phyloP scores from a whole-genome alignment of 1,140 invertebrate genomes.

The Zeugodacus cucurbitae region DNA sequence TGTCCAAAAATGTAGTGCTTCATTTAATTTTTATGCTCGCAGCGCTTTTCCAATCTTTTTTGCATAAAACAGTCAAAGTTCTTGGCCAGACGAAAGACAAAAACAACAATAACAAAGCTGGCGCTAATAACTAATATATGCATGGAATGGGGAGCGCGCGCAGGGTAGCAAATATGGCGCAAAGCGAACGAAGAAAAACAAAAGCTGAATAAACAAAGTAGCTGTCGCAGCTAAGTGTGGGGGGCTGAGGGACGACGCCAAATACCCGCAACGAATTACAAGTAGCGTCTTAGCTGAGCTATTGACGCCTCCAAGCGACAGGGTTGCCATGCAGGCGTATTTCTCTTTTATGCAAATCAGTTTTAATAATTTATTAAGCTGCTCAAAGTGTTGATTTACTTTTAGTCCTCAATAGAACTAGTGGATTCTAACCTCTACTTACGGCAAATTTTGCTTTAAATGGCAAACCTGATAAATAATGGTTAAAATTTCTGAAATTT shows the following conservation, averaged over 20 bases:
- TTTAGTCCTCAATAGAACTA: too few species aligned
- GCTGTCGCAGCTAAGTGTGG: neutral
- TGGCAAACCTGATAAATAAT: too few species aligned
- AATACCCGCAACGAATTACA: constrained; percentile 35
- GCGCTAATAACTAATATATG: neutral
- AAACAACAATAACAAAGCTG: neutral
- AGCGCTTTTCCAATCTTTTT: constrained; percentile 15
- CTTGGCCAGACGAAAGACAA: neutral
- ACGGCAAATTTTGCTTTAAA: too few species aligned
- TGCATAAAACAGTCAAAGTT: constrained; percentile 24
- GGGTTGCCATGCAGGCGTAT: neutral
- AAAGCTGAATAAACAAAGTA: constrained; percentile 3
- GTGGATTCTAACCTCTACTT: too few species aligned
- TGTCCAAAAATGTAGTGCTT: neutral
- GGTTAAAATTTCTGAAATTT: too few species aligned
- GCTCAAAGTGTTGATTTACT: too few species aligned
- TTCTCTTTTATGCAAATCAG: too few species aligned
- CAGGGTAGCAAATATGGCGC: neutral
- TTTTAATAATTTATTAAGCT: too few species aligned
- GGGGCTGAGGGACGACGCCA: neutral
- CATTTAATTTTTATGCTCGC: constrained; percentile 21
- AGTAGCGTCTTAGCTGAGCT: neutral
- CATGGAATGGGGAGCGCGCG: too few species aligned
- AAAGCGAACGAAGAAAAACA: neutral
- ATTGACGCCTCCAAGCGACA: neutral